Conservation (phyloP, 2,113 vertebrate species). For the Cryptomyrus ogoouensis region DNA sequence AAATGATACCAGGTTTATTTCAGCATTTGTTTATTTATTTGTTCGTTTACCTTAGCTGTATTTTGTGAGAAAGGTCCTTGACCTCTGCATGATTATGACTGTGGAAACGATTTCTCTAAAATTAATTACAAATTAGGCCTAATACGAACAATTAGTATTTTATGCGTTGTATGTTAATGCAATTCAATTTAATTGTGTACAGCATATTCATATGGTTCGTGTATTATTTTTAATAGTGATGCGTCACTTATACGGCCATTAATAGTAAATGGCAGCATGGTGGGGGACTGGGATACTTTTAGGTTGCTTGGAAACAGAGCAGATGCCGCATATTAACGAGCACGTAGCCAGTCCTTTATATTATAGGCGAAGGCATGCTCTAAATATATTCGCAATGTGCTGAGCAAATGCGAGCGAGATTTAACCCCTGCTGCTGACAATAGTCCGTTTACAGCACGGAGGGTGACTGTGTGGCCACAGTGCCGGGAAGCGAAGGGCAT, state of each 20-base stretch:
- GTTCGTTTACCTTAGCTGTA: neutral
- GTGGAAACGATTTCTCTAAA: neutral
- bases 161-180: neutral
- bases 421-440: neutral
- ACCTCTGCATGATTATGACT: neutral
- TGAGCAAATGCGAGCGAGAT: neutral
- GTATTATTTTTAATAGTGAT: neutral
- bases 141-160: neutral
- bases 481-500: neutral
- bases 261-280: neutral
- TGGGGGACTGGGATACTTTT: neutral
- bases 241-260: neutral
- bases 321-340: neutral
- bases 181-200: neutral
- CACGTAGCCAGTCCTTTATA: neutral
- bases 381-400: neutral
- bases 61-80: neutral
- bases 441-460: neutral
- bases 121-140: neutral
- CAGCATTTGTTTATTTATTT: neutral
- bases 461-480: neutral
- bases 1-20: neutral
- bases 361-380: neutral
- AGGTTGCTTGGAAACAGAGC: conserved; percentile 11
- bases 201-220: neutral